A percentile compares a stretch with the other conserved stretches of the same genome.
Conservation (phyloP, 2,888 invertebrate genomes). For the Capitulum mitella region DNA sequence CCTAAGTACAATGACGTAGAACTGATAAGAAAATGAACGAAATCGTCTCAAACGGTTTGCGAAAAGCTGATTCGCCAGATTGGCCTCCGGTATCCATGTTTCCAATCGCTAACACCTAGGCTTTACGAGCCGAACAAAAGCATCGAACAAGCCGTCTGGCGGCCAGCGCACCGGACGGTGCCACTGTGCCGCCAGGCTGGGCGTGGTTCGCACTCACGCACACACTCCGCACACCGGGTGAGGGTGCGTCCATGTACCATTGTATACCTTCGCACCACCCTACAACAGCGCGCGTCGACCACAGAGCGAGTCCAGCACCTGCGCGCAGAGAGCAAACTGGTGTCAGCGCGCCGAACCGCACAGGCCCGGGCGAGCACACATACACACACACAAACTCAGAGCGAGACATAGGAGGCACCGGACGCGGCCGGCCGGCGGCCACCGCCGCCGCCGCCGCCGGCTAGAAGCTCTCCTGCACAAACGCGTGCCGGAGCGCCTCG, state of each 20-base stretch:
- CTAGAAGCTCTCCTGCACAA: conserved; percentile 44
- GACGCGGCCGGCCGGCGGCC: neutral
- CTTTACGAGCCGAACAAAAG: too few relatives aligned
- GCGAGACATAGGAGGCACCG: neutral
- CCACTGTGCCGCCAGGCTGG: too few relatives aligned
- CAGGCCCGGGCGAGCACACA: neutral
- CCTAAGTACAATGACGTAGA: too few relatives aligned
- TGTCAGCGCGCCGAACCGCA: neutral
- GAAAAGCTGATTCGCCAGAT: too few relatives aligned
- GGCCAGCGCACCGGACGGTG: too few relatives aligned
- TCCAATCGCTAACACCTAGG: too few relatives aligned
- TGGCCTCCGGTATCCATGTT: too few relatives aligned
- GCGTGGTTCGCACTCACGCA: too few relatives aligned
- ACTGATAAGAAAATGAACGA: too few relatives aligned
- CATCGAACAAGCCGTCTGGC: too few relatives aligned
- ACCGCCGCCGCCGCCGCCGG: neutral
- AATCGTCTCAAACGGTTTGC: too few relatives aligned
- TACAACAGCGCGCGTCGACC: neutral
- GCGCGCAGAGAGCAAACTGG: neutral
- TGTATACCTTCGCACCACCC: conserved; percentile 5
- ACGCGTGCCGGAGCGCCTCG: conserved; percentile 86
- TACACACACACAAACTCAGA: conserved; percentile 25
- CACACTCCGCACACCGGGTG: too few relatives aligned
- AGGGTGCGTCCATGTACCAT: neutral
- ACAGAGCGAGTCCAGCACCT: neutral